Conservation (phyloP, 2,113 vertebrate genomes). For the Typhlomys cinereus region DNA sequence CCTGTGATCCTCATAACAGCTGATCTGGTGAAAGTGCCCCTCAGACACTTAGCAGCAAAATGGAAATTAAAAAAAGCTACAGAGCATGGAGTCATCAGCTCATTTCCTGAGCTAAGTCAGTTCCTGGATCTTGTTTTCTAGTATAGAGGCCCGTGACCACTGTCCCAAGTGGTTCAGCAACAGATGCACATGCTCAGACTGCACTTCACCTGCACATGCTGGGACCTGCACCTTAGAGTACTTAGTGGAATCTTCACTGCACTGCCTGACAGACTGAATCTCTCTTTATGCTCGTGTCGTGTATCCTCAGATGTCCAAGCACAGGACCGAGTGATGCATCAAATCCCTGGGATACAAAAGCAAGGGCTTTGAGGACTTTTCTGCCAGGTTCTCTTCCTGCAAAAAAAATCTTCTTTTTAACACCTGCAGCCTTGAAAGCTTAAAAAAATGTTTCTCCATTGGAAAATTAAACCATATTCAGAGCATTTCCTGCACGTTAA, state of each 20-base stretch:
- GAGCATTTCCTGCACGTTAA: constrained; percentile 36
- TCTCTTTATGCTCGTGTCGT: not conserved
- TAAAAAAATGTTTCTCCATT: constrained; percentile 47
- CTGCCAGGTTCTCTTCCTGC: not conserved
- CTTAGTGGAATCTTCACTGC: not conserved
- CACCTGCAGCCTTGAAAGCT: constrained; percentile 19
- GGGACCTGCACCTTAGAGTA: not conserved
- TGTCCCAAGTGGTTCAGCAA: not conserved
- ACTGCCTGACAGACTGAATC: not conserved
- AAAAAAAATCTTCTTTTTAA: constrained; percentile 2
- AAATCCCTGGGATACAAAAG: not conserved
- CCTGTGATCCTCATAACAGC: constrained; percentile 30
- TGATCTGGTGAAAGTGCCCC: not conserved
- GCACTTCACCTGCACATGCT: not conserved
- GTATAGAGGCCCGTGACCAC: not conserved
- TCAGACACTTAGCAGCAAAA: not conserved
- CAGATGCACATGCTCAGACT: accelerated
- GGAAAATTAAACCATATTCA: constrained; percentile 40
- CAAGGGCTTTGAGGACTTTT: not conserved
- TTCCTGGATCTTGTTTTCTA: not conserved
- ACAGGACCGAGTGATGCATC: not conserved
- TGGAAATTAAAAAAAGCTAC: no score
- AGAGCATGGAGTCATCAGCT: not conserved
- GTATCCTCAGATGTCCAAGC: not conserved
- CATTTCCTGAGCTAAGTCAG: not conserved